These are phyloP conservation scores for Temnothorax ravouxi DNA, from an alignment of 2,888 invertebrate genomes.

Conservation along the genomic window DNA sequence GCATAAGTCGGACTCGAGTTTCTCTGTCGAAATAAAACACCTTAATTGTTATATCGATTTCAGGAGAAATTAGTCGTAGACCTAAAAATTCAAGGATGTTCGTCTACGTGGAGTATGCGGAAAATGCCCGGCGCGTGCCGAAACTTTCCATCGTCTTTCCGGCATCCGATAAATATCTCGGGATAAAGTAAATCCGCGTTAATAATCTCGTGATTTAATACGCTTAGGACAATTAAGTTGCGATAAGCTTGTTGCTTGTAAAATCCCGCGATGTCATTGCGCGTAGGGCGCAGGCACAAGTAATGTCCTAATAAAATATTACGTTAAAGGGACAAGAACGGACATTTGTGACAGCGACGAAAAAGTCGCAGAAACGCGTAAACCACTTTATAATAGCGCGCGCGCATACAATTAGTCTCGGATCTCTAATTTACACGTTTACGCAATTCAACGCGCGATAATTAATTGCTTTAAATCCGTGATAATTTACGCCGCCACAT, in stretches of 20 bases:
- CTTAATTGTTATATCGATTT: neutral
- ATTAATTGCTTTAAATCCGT: slow-evolving; percentile 55
- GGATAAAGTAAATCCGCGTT: slow-evolving; percentile 7
- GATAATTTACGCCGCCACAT: slow-evolving; percentile 49
- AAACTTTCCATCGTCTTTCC: slow-evolving; percentile 33
- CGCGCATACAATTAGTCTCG: slow-evolving; percentile 49
- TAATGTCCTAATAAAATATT: slow-evolving; percentile 13
- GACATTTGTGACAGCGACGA: slow-evolving; percentile 10
- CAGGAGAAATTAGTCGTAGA: neutral
- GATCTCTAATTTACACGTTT: slow-evolving; percentile 55
- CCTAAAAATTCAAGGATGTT: slow-evolving; percentile 27
- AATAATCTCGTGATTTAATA: slow-evolving; percentile 36
- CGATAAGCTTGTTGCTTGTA: neutral
- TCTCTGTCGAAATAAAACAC: neutral
- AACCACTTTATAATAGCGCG: slow-evolving; percentile 36
- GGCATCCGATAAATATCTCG: slow-evolving; percentile 39
- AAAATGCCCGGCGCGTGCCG: slow-evolving; percentile 30
- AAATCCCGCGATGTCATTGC: neutral
- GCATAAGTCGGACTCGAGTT: neutral
- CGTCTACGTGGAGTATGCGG: slow-evolving; percentile 1
- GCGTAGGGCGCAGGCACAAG: neutral
- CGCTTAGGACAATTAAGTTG: neutral
- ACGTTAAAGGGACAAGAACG: slow-evolving; percentile 15
- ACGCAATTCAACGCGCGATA: slow-evolving; percentile 52
- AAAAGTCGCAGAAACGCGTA: slow-evolving; percentile 16